phyloP scores from a whole-genome alignment of 2,888 invertebrate species.

The Xanthia togata region DNA sequence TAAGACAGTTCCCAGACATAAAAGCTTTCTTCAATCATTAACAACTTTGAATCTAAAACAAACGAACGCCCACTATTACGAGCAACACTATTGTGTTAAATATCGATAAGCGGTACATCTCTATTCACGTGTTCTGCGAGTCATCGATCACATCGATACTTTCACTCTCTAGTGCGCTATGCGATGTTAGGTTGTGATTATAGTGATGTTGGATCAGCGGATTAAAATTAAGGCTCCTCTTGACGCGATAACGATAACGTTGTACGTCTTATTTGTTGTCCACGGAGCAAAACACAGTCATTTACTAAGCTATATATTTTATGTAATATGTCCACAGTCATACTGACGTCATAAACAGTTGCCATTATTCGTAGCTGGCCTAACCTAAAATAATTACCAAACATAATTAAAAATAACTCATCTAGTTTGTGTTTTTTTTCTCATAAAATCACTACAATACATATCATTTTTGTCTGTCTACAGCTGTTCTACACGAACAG shows the following conservation, averaged over 20 bases:
- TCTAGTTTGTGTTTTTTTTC: background rate
- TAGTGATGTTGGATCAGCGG: slow-evolving; percentile 23
- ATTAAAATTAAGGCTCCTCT: background rate
- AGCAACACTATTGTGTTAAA: slow-evolving; percentile 35
- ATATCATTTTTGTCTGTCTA: background rate
- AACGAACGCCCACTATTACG: slow-evolving; percentile 55
- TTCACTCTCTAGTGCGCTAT: slow-evolving; percentile 63
- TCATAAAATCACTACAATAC: background rate
- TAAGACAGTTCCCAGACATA: slow-evolving; percentile 11
- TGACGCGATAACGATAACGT: too few species aligned
- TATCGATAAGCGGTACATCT: slow-evolving; percentile 64
- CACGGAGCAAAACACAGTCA: background rate
- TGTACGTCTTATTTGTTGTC: too few species aligned
- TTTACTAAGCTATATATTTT: background rate
- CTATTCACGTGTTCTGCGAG: slow-evolving; percentile 63
- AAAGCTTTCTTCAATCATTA: slow-evolving; percentile 45
- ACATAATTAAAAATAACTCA: background rate
- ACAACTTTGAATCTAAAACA: slow-evolving; percentile 52
- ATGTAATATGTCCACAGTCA: background rate
- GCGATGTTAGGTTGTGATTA: slow-evolving; percentile 24
- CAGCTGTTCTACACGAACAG: too few species aligned
- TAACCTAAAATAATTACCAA: background rate
- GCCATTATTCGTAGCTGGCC: background rate
- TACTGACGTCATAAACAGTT: background rate
- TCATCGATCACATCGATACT: slow-evolving; percentile 68